phyloP scores from a whole-genome alignment of 1,140 invertebrate genomes.

The Babylonia areolata region DNA sequence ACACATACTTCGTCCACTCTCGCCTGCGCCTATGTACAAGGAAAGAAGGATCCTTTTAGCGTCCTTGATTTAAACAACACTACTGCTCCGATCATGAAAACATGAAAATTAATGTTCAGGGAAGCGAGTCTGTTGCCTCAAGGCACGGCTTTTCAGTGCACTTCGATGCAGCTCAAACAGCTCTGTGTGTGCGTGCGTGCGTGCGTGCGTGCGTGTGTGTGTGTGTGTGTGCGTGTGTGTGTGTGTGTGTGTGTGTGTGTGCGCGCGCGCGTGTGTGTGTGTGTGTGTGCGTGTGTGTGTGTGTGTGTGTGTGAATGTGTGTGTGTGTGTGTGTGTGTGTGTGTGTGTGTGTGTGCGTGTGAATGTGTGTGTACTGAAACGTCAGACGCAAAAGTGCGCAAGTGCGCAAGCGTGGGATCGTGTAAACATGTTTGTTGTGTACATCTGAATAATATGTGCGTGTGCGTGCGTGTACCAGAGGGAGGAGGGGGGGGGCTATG shows the following conservation, averaged over 20 bases:
- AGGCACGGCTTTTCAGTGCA: too few species aligned
- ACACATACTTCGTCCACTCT: too few species aligned
- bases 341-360: slow-evolving; percentile 19
- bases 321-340: slow-evolving; percentile 15
- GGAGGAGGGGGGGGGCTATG: too few species aligned
- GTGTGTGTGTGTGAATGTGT: slow-evolving; percentile 7
- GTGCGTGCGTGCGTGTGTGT: neutral
- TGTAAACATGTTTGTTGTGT: neutral
- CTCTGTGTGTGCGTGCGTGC: slow-evolving; percentile 1
- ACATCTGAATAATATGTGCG: neutral
- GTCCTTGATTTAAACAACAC: too few species aligned
- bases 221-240: slow-evolving; percentile 9
- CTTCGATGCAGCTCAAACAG: too few species aligned
- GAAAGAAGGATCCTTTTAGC: too few species aligned
- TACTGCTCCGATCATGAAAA: too few species aligned
- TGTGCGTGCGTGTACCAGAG: slow-evolving; percentile 7
- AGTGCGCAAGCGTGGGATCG: neutral
- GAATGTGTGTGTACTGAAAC: too few species aligned
- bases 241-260: slow-evolving; percentile 25
- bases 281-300: slow-evolving; percentile 15
- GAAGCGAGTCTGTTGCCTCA: too few species aligned
- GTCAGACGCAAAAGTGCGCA: too few species aligned
- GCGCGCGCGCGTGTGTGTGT: neutral
- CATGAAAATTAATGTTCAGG: too few species aligned
- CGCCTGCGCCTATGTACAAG: too few species aligned